Percentiles rank a stretch among this genome's conserved stretches.
phyloP scores from a whole-genome alignment of 2,797 vertebrate genomes.

The Masticophis lateralis region DNA sequence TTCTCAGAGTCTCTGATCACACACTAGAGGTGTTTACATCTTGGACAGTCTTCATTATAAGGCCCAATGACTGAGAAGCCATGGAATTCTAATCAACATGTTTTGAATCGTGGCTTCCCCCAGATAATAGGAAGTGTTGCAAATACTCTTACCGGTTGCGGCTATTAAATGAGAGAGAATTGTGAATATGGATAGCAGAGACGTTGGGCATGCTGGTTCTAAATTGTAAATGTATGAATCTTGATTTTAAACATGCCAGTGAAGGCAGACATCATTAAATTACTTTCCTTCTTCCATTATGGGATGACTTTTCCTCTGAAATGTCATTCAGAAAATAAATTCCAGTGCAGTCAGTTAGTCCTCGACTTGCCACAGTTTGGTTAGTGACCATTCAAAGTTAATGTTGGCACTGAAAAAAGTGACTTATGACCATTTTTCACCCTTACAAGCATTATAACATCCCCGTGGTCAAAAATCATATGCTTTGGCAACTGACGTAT shows the following conservation, averaged over 20 bases:
- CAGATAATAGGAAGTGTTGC: not conserved
- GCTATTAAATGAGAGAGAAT: not conserved
- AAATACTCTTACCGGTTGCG: not conserved
- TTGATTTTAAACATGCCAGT: not conserved
- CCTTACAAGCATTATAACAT: too few species aligned
- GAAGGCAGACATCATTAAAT: not conserved
- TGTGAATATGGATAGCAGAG: not conserved
- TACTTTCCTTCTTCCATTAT: not conserved
- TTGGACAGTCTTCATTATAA: not conserved
- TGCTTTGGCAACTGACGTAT: too few species aligned
- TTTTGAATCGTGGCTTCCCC: not conserved
- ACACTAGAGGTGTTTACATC: not conserved
- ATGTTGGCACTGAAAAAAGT: too few species aligned
- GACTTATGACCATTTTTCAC: too few species aligned
- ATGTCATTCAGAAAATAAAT: not conserved
- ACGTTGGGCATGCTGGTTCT: not conserved
- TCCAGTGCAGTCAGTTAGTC: not conserved
- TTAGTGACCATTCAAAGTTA: too few species aligned
- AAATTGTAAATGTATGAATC: not conserved
- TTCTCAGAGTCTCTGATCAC: not conserved
- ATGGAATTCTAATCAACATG: slow-evolving; percentile 2
- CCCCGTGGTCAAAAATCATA: too few species aligned
- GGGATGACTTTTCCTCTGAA: not conserved
- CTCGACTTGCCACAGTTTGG: too few species aligned
- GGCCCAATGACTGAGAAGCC: not conserved